Evolutionary conservation across 2,113 vertebrate genomes (phyloP), one percentile per base, ranked within the genome.

Genomic region (Phalacrocorax pelagicus): DNA sequence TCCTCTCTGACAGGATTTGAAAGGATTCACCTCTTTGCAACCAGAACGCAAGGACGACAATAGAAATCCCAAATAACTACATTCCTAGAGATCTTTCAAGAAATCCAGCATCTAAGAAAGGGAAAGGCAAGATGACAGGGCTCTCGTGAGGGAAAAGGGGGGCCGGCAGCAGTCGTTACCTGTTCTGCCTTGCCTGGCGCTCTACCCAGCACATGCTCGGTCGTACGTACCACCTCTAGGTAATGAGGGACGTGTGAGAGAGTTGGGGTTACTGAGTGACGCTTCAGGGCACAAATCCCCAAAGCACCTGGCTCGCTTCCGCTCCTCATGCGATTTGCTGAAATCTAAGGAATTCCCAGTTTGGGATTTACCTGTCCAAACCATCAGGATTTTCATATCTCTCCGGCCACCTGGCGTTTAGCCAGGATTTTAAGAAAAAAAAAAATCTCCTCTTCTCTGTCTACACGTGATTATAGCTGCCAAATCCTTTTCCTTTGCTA

Each of bases 241-340:
- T 22, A 69, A 89, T 0, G 1, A 40, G 57, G 55, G 46, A 12
- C 3, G 21, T 3, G 21, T 3, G 7, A 42, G 34, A 57, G 15
- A 46, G 40, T 2, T 10, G 29, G 52, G 38, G 22, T 54, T 17
- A 54, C 18, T 4, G 11, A 27, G 59, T 0, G 23, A 24, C 2
- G 23, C 2, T 36, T 59, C 36, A 44, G 34, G 34, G 46, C 75
- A 77, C 34, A 58, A 44, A 81, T 13, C 46, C 84, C 73, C 6
- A 0, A 34, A 81, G 74, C 2, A 1, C 46, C 32, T 3, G 32
- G 5, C 9, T 70, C 1, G 0, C 52, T 47, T 65, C 46, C 6
- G 1, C 2, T 21, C 9, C 40, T 74, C 8, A 1, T 10, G 70
- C 20, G 8, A 15, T 51, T 13, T 47, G n/a, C 71, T 61, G 40